Evolutionary conservation across 2,797 vertebrate genomes (phyloP).

Genomic region (Rhinoraja longicauda): DNA sequence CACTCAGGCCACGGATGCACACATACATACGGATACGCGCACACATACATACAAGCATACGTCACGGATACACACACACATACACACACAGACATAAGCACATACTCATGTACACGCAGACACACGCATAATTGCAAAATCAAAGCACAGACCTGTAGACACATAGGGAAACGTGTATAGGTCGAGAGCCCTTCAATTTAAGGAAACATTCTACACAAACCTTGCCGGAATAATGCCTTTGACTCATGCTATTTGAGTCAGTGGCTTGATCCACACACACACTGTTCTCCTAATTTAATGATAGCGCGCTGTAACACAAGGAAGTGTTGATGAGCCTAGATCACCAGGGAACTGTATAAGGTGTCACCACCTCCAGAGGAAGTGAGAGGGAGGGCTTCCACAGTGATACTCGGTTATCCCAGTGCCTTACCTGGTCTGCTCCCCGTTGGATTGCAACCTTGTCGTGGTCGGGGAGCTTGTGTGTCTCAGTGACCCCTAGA

Average conservation of each 20-base stretch:
- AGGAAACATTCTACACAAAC: neutral
- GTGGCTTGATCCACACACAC: neutral
- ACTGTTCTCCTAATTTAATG: neutral
- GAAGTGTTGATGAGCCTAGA: neutral
- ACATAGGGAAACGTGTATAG: too few species aligned
- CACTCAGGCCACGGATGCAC: neutral
- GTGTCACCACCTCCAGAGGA: neutral
- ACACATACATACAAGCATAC: too few species aligned
- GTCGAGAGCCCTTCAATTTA: neutral
- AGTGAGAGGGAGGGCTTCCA: neutral
- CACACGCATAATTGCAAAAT: neutral
- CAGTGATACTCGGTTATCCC: neutral
- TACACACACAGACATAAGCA: too few species aligned
- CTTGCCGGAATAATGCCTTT: neutral
- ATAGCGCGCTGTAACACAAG: neutral
- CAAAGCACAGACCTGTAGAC: neutral
- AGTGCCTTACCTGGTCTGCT: constrained; percentile 53
- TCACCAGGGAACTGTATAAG: neutral
- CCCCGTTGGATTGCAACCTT: too few species aligned
- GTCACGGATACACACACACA: too few species aligned
- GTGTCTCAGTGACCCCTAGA: too few species aligned
- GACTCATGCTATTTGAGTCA: neutral
- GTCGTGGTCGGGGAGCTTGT: too few species aligned
- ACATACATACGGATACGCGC: too few species aligned
- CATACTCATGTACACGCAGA: too few species aligned